Evolutionary conservation across 2,888 invertebrate species (phyloP), one percentile per base, ranked within the genome.

Genomic region (Caenorhabditis zanzibari): DNA sequence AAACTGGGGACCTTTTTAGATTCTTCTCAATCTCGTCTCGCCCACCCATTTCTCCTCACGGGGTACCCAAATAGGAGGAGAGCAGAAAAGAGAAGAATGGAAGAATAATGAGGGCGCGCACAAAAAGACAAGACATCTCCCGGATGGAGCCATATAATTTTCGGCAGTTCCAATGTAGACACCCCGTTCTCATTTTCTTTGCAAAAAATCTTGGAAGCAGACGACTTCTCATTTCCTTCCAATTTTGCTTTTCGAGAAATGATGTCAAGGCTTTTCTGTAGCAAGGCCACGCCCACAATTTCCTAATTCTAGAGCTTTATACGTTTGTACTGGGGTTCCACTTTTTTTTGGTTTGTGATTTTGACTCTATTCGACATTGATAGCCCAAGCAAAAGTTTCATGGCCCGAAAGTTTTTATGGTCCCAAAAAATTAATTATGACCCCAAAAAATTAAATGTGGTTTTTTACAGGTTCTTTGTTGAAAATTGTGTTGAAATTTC

Each of bases 11-110:
- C 76, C 68, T 61, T 68, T 76, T 76, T 68, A 76, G 76, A 4
- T 32, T n/a, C 41, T 64, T 58, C 71, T 58, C 79, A 69, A 71
- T 79, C 69, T 71, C 69, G 64, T 72, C 64, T 71, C 79, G 71
- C 79, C 79, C 79, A 79, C 79, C 61, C 77, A 52, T 44, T 77
- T 71, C 59, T 19, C 32, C 59, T 68, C 35, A 54, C 64, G 54
- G 44, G 32, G n/a, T n/a, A 41, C 59, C 72, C 24, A 61, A 73
- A n/a, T 38, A 26, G 54, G 28, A 41, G 41, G 14, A 49, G 72
- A 41, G 54, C 41, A 41, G 54, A 38, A 52, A 28, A 6, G 28
- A 58, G 74, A 41, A 54, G 38, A 28, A 54, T 49, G 52, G 52
- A 26, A 38, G 35, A 58, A 61, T 49, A 66, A 44, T 44, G 41